Evolutionary conservation across 2,888 invertebrate species (phyloP).

Genomic region (Incurvaria masculella): DNA sequence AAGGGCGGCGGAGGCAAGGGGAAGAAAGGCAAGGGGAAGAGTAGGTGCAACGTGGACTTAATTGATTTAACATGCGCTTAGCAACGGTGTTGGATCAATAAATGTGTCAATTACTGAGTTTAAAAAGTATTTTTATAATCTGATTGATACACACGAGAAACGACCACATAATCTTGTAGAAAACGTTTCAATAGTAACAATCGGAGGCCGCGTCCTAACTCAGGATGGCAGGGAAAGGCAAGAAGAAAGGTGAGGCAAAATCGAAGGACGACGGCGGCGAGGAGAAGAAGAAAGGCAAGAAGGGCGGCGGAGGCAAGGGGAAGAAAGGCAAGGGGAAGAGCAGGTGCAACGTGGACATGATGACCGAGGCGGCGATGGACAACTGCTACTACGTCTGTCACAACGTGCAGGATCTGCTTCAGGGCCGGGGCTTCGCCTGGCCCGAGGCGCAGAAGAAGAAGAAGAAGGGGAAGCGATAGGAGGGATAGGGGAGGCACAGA

Average conservation of each 20-base stretch:
- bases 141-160: too few relatives aligned
- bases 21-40: conserved; percentile 56
- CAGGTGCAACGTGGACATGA: conserved; percentile 76
- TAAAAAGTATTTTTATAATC: too few relatives aligned
- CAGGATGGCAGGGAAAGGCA: conserved; percentile 49
- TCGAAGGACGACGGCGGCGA: conserved; percentile 30
- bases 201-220: too few relatives aligned
- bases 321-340: conserved; percentile 59
- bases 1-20: conserved; percentile 45
- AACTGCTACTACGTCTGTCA: conserved; percentile 94
- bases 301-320: conserved; percentile 42
- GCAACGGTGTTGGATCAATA: too few relatives aligned
- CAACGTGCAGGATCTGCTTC: conserved; percentile 85
- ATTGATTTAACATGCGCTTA: too few relatives aligned
- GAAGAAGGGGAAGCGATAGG: conserved; percentile 67
- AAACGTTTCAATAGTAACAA: too few relatives aligned
- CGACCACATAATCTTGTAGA: too few relatives aligned
- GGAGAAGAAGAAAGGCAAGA: conserved; percentile 48
- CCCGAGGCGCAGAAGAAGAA: conserved; percentile 86
- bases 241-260: conserved; percentile 29
- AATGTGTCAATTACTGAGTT: too few relatives aligned
- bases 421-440: conserved; percentile 86
- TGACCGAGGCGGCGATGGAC: conserved; percentile 88
- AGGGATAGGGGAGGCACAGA: too few relatives aligned
- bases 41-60: conserved; percentile 74